Evolutionary conservation across 2,888 invertebrate genomes (phyloP).

Genomic region (Himalopsyche anomala): DNA sequence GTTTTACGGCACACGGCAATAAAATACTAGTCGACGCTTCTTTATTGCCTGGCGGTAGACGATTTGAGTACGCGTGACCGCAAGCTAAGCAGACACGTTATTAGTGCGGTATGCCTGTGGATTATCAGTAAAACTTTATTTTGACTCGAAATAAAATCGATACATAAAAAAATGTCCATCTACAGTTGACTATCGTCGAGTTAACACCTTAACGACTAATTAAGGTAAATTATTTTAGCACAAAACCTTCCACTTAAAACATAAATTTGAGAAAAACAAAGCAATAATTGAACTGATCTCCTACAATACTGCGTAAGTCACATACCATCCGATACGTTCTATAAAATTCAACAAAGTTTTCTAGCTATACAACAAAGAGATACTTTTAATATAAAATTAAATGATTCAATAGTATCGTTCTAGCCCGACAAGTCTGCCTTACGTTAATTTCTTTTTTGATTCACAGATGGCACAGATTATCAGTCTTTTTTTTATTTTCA

Average conservation of each 20-base stretch:
- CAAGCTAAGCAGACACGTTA: too few species aligned
- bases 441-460: not conserved
- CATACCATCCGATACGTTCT: slow-evolving; percentile 19
- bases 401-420: not conserved
- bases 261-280: slow-evolving; percentile 35
- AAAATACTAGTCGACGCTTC: not conserved
- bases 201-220: slow-evolving; percentile 27
- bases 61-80: too few species aligned
- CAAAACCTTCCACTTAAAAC: slow-evolving; percentile 39
- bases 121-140: not conserved
- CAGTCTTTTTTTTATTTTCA: slow-evolving; percentile 19
- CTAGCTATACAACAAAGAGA: slow-evolving; percentile 28
- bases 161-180: slow-evolving; percentile 14
- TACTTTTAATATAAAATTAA: slow-evolving; percentile 12
- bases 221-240: slow-evolving; percentile 40
- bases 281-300: slow-evolving; percentile 23
- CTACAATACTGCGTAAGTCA: slow-evolving; percentile 39
- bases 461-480: slow-evolving; percentile 34
- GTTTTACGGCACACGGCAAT: slow-evolving; percentile 11
- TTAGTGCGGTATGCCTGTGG: too few species aligned
- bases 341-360: slow-evolving; percentile 37
- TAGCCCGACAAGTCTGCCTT: slow-evolving; percentile 10
- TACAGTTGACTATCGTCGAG: slow-evolving; percentile 17
- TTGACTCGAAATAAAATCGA: slow-evolving; percentile 19
- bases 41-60: too few species aligned